Evolutionary conservation across 1,140 invertebrate species (phyloP), one percentile per base, ranked within the genome.

Genomic region (Plutomurus gul): DNA sequence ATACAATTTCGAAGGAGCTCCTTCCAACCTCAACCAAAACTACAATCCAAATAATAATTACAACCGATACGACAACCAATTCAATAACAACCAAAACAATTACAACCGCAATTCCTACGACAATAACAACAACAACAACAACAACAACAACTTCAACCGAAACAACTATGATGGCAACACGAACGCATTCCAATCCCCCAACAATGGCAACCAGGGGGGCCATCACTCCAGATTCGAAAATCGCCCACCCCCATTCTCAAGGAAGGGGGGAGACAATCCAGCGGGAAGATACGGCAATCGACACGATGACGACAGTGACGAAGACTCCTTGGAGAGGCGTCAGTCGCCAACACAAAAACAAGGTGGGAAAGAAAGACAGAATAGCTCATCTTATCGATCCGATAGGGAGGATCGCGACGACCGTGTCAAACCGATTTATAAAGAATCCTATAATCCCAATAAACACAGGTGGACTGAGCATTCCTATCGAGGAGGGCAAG

Each of bases 401-500:
- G 3, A 7, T 65, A 65, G 56, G 56, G 56, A 65, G 36, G 56
- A 36, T 7, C 56, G 36, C 27, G 36, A 27, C n/a, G 20, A 49
- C 10, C 56, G 27, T 27, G 56, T 65, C 56, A 65, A 65, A 65
- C 27, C 56, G 36, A 30, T 65, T 65, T 65, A 65, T 65, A 65
- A 65, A 65, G 56, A 65, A 30, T 65, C 27, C 5, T 65, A 65
- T 65, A 65, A 65, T 65, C 56, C 56, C 27, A 25, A 65, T 65
- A 65, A 65, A 65, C 56, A 65, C 16, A 72, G 76, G 76, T 46
- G 76, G 76, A 47, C 65, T 78, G 33, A 72, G 30, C 13, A 78
- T 78, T 36, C 76, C 76, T 39, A 65, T 78, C 65, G 70, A 78
- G n/a, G 46, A 77, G 30, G 70, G 70, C 56, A 78, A 78, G 22